Conservation (phyloP, 2,797 vertebrate species). For the Bryconaethiops microstoma region DNA sequence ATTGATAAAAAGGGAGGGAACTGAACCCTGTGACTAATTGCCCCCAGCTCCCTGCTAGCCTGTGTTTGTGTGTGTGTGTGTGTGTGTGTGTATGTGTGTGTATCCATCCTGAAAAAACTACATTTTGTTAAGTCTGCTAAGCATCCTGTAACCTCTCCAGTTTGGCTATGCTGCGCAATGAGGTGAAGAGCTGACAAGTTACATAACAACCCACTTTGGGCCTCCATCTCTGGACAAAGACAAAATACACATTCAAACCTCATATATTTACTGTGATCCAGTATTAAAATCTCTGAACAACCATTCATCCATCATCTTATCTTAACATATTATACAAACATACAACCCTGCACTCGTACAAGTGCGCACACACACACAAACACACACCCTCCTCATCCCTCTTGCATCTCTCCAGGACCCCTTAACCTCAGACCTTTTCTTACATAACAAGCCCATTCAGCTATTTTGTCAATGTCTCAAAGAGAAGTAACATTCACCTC, state of each 20-base stretch:
- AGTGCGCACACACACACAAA: conserved; percentile 26
- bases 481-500: conserved; percentile 9
- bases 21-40: conserved; percentile 74
- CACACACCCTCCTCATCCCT: not conserved
- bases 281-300: not conserved
- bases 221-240: conserved; percentile 38
- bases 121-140: conserved; percentile 43
- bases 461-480: conserved; percentile 26
- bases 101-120: conserved; percentile 26
- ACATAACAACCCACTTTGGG: conserved; percentile 3
- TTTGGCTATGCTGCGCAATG: conserved; percentile 20
- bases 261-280: not conserved
- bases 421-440: conserved; percentile 2
- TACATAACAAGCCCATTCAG: conserved; percentile 13
- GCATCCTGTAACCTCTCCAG: conserved; percentile 30
- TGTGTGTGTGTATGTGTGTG: conserved; percentile 41
- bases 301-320: conserved; percentile 3
- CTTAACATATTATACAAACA: not conserved
- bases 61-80: conserved; percentile 14
- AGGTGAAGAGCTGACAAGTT: conserved; percentile 30
- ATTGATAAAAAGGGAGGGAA: conserved; percentile 81
- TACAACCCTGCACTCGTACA: conserved; percentile 14
- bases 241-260: conserved; percentile 12
- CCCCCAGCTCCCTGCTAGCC: conserved; percentile 42
- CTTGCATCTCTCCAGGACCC: conserved; percentile 19